phyloP scores from a whole-genome alignment of 2,888 invertebrate species.

The Cephus pygmeus region DNA sequence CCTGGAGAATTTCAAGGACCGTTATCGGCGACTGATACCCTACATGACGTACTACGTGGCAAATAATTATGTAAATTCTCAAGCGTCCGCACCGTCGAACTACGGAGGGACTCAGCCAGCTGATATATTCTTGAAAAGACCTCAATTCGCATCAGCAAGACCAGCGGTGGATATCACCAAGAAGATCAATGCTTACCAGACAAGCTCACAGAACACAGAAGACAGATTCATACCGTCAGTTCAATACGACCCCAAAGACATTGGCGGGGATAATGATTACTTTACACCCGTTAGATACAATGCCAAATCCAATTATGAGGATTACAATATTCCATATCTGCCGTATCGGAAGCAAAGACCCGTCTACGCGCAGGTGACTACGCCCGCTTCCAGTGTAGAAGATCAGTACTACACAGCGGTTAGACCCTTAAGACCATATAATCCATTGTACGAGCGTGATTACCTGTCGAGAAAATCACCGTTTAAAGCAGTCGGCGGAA shows the following conservation, averaged over 20 bases:
- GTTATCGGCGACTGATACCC: conserved; percentile 82
- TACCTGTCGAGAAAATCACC: conserved; percentile 35
- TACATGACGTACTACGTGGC: conserved; percentile 84
- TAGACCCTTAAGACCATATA: conserved; percentile 42
- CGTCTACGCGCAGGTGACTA: conserved; percentile 17
- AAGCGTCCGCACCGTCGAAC: conserved; percentile 28
- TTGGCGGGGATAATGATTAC: conserved; percentile 47
- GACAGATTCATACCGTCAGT: conserved; percentile 59
- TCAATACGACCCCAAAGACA: conserved; percentile 56
- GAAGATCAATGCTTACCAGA: not conserved
- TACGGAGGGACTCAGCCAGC: conserved; percentile 17
- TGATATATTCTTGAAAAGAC: conserved; percentile 9
- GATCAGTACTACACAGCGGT: conserved; percentile 37
- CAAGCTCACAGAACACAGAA: conserved; percentile 26
- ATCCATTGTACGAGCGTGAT: conserved; percentile 33
- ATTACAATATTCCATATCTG: conserved; percentile 22
- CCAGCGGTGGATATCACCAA: not conserved
- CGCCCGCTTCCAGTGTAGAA: conserved; percentile 21
- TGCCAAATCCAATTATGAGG: conserved; percentile 42
- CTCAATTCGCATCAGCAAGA: conserved; percentile 9
- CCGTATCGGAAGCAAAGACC: conserved; percentile 25
- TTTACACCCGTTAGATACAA: conserved; percentile 55
- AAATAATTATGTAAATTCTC: conserved; percentile 71
- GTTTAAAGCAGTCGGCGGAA: conserved; percentile 23
- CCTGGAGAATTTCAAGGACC: conserved; percentile 71